These are phyloP conservation scores for Pseudopleuronectes americanus DNA, from an alignment of 2,797 vertebrate species.

Conservation along the genomic window DNA sequence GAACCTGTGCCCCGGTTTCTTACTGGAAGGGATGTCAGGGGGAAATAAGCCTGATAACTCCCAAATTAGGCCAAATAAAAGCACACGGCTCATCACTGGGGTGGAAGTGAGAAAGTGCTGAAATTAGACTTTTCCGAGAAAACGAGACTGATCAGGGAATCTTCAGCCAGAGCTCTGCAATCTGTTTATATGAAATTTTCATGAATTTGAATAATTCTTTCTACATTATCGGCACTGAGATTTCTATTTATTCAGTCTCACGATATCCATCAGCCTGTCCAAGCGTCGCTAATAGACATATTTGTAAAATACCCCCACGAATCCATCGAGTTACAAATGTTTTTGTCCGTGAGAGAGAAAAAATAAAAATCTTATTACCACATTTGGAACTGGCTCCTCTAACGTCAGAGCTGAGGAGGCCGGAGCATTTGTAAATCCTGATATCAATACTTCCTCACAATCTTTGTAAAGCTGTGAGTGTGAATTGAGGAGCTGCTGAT, in stretches of 20 bases:
- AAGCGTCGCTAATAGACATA: constrained; percentile 34
- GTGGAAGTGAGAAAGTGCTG: constrained; percentile 46
- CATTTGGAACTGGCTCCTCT: constrained; percentile 35
- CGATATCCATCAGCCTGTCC: constrained; percentile 29
- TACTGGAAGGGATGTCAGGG: constrained; percentile 66
- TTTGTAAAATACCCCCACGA: constrained; percentile 48
- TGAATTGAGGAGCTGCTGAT: constrained; percentile 66
- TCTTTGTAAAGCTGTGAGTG: constrained; percentile 59
- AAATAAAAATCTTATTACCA: constrained; percentile 51
- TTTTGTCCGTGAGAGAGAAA: constrained; percentile 22
- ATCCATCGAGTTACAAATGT: constrained; percentile 41
- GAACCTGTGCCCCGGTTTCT: constrained; percentile 43
- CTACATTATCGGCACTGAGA: not conserved
- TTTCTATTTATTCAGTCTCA: constrained; percentile 40
- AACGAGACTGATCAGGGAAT: constrained; percentile 45
- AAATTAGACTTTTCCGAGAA: constrained; percentile 31
- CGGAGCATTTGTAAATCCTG: constrained; percentile 65
- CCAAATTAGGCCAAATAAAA: constrained; percentile 69
- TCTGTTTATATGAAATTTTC: constrained; percentile 25
- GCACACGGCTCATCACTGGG: constrained; percentile 40
- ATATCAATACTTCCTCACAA: constrained; percentile 69
- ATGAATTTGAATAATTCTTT: constrained; percentile 16
- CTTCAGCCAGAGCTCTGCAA: constrained; percentile 26
- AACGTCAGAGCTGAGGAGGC: constrained; percentile 33
- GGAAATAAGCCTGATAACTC: constrained; percentile 52